Conservation (phyloP, 2,797 vertebrate species). For the Tokudaia tokunoshimensis region DNA sequence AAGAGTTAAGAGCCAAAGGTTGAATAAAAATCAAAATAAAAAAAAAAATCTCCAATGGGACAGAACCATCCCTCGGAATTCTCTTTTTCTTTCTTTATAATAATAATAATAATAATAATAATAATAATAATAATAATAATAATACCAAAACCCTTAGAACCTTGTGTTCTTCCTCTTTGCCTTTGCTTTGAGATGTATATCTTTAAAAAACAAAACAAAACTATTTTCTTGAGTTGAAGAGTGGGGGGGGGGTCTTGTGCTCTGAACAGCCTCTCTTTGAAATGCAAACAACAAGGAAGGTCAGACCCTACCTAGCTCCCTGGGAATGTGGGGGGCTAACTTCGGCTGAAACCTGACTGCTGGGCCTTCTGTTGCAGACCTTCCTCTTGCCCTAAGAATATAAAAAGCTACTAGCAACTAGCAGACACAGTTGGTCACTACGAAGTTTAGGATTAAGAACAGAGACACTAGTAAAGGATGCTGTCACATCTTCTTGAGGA, state of each 20-base stretch:
- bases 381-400: neutral
- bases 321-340: neutral
- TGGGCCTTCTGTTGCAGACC: neutral
- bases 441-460: neutral
- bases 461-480: neutral
- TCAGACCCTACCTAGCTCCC: too few species aligned
- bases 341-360: neutral
- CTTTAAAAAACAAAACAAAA: neutral
- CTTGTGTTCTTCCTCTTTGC: neutral
- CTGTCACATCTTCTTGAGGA: neutral
- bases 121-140: neutral
- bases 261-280: neutral
- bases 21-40: neutral
- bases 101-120: too few species aligned
- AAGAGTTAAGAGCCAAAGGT: neutral
- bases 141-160: neutral
- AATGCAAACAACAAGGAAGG: neutral
- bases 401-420: neutral
- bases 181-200: slow-evolving; percentile 2
- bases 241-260: neutral
- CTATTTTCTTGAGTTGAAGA: neutral
- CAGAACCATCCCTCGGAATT: neutral
- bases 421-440: neutral
- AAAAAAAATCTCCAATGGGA: neutral
- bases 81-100: neutral